Conservation (phyloP, 2,888 invertebrate species). For the Gari tellinella region DNA sequence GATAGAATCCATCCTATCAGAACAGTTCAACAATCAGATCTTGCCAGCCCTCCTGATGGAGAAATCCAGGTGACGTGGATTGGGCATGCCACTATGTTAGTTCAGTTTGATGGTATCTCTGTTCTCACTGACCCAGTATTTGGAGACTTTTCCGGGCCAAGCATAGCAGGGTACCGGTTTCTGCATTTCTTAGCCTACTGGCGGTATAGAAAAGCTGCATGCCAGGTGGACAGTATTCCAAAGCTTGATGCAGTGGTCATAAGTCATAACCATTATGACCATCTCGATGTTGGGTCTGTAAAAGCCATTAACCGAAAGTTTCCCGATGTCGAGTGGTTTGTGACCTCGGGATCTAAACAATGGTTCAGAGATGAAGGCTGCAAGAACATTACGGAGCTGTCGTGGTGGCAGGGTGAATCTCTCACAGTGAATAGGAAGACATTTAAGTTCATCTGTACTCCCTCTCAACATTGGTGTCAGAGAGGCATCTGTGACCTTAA, state of each 20-base stretch:
- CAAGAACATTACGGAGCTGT: slow-evolving; percentile 48
- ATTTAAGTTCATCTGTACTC: slow-evolving; percentile 83
- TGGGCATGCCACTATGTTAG: slow-evolving; percentile 85
- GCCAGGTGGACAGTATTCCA: slow-evolving; percentile 83
- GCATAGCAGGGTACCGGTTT: slow-evolving; percentile 29
- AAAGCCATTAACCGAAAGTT: slow-evolving; percentile 65
- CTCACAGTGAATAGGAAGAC: neutral
- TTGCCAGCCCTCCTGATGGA: slow-evolving; percentile 55
- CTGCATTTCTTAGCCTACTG: slow-evolving; percentile 74
- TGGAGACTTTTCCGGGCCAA: slow-evolving; percentile 81
- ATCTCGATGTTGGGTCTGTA: slow-evolving; percentile 83
- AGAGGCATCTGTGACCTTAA: slow-evolving; percentile 83
- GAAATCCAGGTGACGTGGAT: slow-evolving; percentile 84
- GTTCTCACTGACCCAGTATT: slow-evolving; percentile 86
- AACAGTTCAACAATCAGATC: slow-evolving; percentile 61
- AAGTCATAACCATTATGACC: slow-evolving; percentile 86
- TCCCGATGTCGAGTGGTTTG: slow-evolving; percentile 46
- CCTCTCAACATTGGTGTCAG: slow-evolving; percentile 86
- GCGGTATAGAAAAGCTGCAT: slow-evolving; percentile 81
- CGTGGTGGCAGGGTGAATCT: slow-evolving; percentile 49
- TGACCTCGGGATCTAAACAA: slow-evolving; percentile 70
- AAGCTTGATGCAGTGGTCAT: slow-evolving; percentile 85
- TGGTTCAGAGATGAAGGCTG: slow-evolving; percentile 69
- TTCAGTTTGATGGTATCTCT: slow-evolving; percentile 83
- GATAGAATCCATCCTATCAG: slow-evolving; percentile 76